These are phyloP conservation scores for Dermochelys coriacea DNA, from an alignment of 2,797 vertebrate genomes.

Conservation along the genomic window DNA sequence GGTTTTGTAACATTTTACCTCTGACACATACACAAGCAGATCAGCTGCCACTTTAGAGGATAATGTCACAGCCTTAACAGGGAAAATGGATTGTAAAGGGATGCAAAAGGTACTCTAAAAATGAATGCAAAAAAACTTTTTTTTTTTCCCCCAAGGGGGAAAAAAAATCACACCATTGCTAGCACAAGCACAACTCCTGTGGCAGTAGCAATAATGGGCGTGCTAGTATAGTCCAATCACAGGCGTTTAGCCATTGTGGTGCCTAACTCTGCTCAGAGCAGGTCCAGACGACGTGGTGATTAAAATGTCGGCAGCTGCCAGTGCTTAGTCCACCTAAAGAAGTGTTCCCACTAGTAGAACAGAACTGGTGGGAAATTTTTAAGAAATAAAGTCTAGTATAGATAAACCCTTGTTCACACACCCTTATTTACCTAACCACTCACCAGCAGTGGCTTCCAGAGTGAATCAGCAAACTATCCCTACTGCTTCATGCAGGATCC, in stretches of 20 bases:
- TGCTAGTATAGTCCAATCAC: neutral
- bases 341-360: neutral
- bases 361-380: neutral
- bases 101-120: neutral
- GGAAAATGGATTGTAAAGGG: neutral
- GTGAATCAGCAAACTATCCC: neutral
- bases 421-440: neutral
- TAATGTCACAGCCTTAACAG: neutral
- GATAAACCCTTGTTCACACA: neutral
- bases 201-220: neutral
- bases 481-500: neutral
- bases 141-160: neutral
- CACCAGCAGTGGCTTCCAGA: neutral
- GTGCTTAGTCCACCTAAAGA: neutral
- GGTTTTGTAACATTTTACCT: neutral
- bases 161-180: neutral
- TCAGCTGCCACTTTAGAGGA: neutral
- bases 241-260: fast-evolving
- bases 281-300: fast-evolving
- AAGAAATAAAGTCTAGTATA: neutral
- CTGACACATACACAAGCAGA: fast-evolving
- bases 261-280: neutral
- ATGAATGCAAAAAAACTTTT: neutral
- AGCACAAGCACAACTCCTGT: neutral
- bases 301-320: neutral